phyloP scores from a whole-genome alignment of 35 echinoderm and acorn worm species.

The Acanthaster planci region DNA sequence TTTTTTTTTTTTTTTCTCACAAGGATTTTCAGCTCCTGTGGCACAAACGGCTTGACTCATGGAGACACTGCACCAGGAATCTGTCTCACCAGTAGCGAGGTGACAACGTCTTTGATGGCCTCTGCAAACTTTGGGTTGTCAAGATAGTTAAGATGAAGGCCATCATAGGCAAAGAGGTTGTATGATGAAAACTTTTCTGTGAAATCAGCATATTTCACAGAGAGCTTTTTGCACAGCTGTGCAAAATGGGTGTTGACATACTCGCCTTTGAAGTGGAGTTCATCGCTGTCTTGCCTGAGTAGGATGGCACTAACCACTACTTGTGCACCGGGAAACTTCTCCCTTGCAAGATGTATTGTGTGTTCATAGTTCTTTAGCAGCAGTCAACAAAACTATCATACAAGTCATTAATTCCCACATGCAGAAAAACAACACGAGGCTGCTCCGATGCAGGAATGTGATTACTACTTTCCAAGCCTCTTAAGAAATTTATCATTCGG shows the following conservation, averaged over 20 bases:
- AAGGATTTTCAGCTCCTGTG: neutral
- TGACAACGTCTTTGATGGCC: neutral
- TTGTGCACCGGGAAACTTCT: neutral
- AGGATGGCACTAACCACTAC: neutral
- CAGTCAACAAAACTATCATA: neutral
- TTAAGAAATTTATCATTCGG: neutral
- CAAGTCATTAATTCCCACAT: neutral
- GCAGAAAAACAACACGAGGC: neutral
- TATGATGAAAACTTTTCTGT: neutral
- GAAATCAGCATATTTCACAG: neutral
- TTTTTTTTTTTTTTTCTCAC: no score
- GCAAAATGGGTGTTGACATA: neutral
- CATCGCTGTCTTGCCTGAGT: neutral
- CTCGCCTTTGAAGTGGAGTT: neutral
- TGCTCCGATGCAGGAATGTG: neutral
- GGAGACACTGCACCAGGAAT: neutral
- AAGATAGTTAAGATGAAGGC: neutral
- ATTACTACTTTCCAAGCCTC: neutral
- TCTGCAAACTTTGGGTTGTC: neutral
- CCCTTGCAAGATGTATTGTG: neutral
- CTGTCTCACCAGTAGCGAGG: neutral
- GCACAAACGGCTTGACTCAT: neutral
- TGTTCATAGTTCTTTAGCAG: neutral
- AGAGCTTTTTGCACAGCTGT: neutral
- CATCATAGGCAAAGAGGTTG: neutral